These are phyloP conservation scores for Mesodorylaimus sp. DNA, from an alignment of 2,888 invertebrate species.

Conservation along the genomic window DNA sequence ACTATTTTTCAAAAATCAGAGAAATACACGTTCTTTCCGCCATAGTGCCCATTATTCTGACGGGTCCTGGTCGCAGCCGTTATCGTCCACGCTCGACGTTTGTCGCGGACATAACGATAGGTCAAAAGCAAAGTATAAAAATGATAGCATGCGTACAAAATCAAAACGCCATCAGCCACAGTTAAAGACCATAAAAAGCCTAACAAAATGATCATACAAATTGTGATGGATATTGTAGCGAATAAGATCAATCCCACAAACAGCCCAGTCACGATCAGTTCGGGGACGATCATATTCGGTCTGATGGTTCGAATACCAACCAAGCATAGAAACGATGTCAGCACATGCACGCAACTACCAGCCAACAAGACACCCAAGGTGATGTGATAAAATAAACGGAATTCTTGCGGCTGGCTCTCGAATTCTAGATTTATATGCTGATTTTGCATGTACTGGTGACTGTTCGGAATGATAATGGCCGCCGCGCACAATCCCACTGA, in stretches of 20 bases:
- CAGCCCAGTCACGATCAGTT: not conserved
- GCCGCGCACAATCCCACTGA: not conserved
- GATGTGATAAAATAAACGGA: not conserved
- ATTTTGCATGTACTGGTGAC: not conserved
- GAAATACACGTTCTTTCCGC: too few relatives aligned
- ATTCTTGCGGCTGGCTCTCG: not conserved
- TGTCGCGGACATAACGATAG: not conserved
- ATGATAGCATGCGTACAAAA: not conserved
- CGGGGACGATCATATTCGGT: not conserved
- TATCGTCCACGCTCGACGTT: not conserved
- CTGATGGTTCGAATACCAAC: not conserved
- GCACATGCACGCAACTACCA: not conserved
- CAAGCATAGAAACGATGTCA: not conserved
- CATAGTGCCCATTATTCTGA: too few relatives aligned
- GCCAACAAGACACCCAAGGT: not conserved
- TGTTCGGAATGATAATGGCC: not conserved
- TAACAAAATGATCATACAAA: not conserved
- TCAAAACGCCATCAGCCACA: not conserved
- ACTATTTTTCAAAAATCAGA: too few relatives aligned
- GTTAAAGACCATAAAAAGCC: not conserved
- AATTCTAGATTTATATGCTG: not conserved
- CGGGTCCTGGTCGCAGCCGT: too few relatives aligned
- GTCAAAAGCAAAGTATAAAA: not conserved
- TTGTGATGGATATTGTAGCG: not conserved
- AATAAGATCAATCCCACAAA: not conserved